Evolutionary conservation across 2,113 vertebrate genomes (phyloP), one percentile per base, ranked within the genome.

Genomic region (Tursiops truncatus): DNA sequence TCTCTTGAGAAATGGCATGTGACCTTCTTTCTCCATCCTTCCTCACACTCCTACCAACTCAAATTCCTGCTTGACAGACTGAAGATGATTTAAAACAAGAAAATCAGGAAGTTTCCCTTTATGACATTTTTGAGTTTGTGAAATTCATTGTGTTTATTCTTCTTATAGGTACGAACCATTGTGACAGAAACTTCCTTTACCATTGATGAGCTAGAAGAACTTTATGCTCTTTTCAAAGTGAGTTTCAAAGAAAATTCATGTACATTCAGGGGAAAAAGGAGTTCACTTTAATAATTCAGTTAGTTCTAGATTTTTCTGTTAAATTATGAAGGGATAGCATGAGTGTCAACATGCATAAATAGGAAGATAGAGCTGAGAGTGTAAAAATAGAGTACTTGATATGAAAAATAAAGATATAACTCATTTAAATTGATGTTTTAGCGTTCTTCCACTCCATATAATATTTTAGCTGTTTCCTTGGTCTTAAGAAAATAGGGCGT

Each of bases 151-250:
- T 56, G 26, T 83, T 44, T 7, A 1, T 85, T 82, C 50, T 67
- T 97, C 86, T 93, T 6, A 56, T 97, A 99, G 99, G 99, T 99
- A 4, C 99, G 99, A 80, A 99, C 99, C 53, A 99, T 99, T 93
- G 99, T 99, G 88, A 99, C 99, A 1, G 99, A 99, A 98, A 99
- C 99, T 1, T 99, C 99, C 71, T 99, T 99, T 96, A 99, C 98
- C 95, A 99, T 99, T 0, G 99, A 99, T 76, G 99, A 99, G 83
- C 96, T 99, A 92, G 99, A 99, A 97, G 99, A 99, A 96, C 99
- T 99, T 0, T 99, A 99, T 50, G 99, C 99, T 6, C 99, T 99
- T 95, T 99, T 99, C 98, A 99, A 99, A 99, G 99, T 99, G 98
- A 98, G 97, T 58, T 47, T 33, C 71, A 56, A 63, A 76, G 60